Conservation (phyloP, 2,113 vertebrate genomes). For the Nanorana parkeri region DNA sequence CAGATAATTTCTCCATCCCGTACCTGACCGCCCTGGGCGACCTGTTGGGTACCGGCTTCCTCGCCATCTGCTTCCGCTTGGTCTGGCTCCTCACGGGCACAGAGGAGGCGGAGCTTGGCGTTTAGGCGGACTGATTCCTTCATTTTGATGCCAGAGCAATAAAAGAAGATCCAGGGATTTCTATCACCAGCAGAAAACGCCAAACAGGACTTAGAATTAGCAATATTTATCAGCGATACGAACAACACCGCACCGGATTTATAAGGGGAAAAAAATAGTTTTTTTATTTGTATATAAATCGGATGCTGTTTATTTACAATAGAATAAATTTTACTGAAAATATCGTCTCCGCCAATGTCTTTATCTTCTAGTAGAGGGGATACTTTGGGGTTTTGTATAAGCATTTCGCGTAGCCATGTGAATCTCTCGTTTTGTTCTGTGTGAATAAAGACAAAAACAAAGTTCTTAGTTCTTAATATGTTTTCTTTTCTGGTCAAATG, state of each 20-base stretch:
- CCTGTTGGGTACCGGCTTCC: slow-evolving; percentile 89
- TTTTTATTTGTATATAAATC: slow-evolving; percentile 41
- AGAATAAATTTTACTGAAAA: slow-evolving; percentile 4
- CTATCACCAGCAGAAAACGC: neutral
- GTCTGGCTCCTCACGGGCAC: slow-evolving; percentile 62
- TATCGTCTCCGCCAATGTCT: no score
- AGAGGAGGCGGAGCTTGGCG: slow-evolving; percentile 24
- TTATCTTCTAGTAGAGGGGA: no score
- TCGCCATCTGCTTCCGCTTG: slow-evolving; percentile 85
- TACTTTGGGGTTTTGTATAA: no score
- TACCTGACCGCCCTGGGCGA: slow-evolving; percentile 96
- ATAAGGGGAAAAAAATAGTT: neutral
- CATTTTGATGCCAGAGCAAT: slow-evolving; percentile 14
- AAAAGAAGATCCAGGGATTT: neutral
- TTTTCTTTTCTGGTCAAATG: no score
- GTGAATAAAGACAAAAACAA: no score
- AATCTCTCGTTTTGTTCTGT: no score
- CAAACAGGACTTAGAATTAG: neutral
- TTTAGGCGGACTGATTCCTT: neutral
- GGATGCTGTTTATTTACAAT: slow-evolving; percentile 38
- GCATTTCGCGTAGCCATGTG: no score
- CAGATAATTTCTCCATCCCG: slow-evolving; percentile 95
- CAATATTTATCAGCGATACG: slow-evolving; percentile 22
- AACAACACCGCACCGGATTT: slow-evolving; percentile 17
- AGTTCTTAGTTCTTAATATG: no score